Base-by-base conservation (phyloP, 2,888 invertebrate genomes). In the Sinodicranocentrus sp. region DNA sequence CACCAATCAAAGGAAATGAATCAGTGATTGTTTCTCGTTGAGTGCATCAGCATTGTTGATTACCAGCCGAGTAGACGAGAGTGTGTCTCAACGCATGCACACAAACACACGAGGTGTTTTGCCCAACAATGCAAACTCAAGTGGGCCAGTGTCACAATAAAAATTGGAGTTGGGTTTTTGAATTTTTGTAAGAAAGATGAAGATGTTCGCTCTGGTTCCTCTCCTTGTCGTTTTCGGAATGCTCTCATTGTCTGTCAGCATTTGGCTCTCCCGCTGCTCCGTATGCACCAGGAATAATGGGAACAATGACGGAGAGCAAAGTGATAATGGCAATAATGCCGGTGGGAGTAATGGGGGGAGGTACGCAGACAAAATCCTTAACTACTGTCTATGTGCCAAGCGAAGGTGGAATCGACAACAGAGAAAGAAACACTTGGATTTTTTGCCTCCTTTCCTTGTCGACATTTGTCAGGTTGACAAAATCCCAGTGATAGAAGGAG, bases 191-290 rank as follows among this genome's bases (percentile, higher is more conserved):
- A 48, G n/a, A 48, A 48, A 39, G 39, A 75, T 84, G 77, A 85
- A 85, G 65, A 85, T 85, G 85, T 82, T 85, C 57, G 86, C 76
- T 19, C 73, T 86, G 39, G 72, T 86, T 33, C 86, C 86, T n/a
- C 68, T 86, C 33, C 76, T 86, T 39, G 79, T 86, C 43, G 84
- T 79, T 19, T 86, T 86, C 63, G 86, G 86, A 65, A 83, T 86
- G 82, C 71, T 86, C 57, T 84, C 84, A 54, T 71, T 86, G 61
- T 86, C 86, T 23, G 71, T 86, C 21, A 83, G 84, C 59, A 71
- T 86, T 19, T 86, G 86, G 86, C 70, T 86, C 25, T 48, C 84
- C 76, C 82, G 76, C 71, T 82, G 82, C 70, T 75, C 82, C 52
- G 70, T 70, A 76, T 82, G 82, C 21, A 21, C n/a, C 13, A 21